Percentiles rank a stretch among this genome's conserved stretches.
These are phyloP conservation scores for Clarias macrocephalus DNA, from an alignment of 2,113 vertebrate species.

Conservation along the genomic window DNA sequence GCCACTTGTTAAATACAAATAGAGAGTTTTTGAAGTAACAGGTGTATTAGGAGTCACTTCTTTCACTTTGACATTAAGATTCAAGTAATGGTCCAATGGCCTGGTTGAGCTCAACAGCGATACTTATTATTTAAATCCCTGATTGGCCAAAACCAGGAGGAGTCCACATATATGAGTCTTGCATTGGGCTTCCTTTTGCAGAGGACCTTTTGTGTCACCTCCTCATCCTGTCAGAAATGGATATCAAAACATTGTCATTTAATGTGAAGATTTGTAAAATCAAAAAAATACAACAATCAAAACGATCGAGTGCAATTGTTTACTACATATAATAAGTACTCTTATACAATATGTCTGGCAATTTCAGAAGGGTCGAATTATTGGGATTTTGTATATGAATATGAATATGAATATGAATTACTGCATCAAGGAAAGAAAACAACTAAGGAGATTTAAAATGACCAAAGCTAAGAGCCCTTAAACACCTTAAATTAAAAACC, in stretches of 20 bases:
- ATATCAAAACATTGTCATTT: not conserved
- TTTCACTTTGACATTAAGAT: conserved; percentile 55
- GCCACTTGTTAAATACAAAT: conserved; percentile 36
- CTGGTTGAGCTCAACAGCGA: not conserved
- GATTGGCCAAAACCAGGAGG: conserved; percentile 31
- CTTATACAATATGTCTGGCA: not conserved
- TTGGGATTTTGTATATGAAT: no score
- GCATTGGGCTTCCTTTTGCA: conserved; percentile 21
- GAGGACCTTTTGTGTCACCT: conserved; percentile 46
- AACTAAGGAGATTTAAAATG: no score
- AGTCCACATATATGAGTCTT: conserved; percentile 35
- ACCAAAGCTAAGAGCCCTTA: no score
- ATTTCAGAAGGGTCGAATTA: no score
- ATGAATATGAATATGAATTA: no score
- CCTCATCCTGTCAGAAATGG: conserved; percentile 55
- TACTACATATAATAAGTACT: not conserved
- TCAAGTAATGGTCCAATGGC: not conserved
- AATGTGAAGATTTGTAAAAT: not conserved
- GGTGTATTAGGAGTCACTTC: conserved; percentile 42
- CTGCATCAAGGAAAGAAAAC: no score
- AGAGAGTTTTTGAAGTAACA: conserved; percentile 27
- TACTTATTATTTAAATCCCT: not conserved
- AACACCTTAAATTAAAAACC: no score
- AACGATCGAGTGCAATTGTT: not conserved
- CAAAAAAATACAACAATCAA: not conserved